phyloP scores from a whole-genome alignment of 2,888 invertebrate genomes.

The Brassicogethes aeneus region DNA sequence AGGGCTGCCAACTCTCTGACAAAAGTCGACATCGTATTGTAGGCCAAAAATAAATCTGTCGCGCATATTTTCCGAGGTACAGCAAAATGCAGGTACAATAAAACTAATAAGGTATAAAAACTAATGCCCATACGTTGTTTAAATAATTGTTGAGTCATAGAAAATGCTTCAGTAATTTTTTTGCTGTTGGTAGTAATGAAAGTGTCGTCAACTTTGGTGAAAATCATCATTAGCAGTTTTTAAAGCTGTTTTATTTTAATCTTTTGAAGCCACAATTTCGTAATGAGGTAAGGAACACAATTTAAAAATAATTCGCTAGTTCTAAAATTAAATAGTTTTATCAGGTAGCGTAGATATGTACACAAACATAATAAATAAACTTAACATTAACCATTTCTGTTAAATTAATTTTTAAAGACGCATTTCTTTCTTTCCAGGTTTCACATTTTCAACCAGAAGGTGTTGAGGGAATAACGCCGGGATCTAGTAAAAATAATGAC shows the following conservation, averaged over 20 bases:
- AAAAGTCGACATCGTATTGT: too few species aligned
- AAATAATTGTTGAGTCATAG: too few species aligned
- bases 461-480: neutral
- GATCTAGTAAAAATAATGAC: neutral
- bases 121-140: too few species aligned
- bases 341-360: constrained; percentile 8
- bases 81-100: too few species aligned
- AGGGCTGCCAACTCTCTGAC: too few species aligned
- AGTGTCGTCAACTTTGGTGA: neutral
- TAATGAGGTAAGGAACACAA: constrained; percentile 17
- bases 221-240: neutral
- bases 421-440: constrained; percentile 10
- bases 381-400: constrained; percentile 7
- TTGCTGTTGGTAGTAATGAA: neutral
- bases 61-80: too few species aligned
- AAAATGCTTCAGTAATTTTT: too few species aligned
- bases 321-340: constrained; percentile 13
- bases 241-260: constrained; percentile 1
- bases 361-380: constrained; percentile 5
- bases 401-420: constrained; percentile 9
- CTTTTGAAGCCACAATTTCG: constrained; percentile 5
- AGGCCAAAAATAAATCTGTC: too few species aligned
- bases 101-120: too few species aligned
- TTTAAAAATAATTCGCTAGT: constrained; percentile 17
- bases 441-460: neutral